Evolutionary conservation across 2,113 vertebrate genomes (phyloP).

Genomic region (Pedetes capensis): DNA sequence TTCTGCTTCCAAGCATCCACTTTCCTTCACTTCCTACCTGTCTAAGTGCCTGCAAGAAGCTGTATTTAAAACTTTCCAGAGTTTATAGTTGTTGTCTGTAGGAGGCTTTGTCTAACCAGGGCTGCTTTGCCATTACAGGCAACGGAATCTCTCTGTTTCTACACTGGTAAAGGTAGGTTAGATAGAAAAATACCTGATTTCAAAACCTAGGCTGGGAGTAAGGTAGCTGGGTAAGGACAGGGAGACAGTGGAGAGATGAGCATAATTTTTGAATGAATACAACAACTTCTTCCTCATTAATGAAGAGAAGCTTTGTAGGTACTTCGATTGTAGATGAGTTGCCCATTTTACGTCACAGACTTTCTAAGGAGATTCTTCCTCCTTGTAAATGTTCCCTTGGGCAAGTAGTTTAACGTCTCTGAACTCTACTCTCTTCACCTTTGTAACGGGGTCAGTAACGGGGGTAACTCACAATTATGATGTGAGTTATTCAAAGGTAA

Average conservation of each 20-base stretch:
- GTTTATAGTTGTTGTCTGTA: background rate
- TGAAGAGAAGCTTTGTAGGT: background rate
- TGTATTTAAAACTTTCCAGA: background rate
- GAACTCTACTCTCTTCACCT: background rate
- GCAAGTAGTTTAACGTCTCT: background rate
- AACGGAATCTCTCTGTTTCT: background rate
- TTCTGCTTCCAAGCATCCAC: background rate
- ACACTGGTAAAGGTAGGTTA: background rate
- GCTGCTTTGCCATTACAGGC: background rate
- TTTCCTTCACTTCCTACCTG: too few relatives aligned
- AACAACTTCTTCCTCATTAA: background rate
- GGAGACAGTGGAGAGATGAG: background rate
- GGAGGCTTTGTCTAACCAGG: background rate
- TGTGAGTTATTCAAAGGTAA: background rate
- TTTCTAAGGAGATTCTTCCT: background rate
- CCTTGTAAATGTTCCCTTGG: background rate
- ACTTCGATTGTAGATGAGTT: background rate
- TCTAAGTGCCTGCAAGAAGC: background rate
- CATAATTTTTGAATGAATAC: background rate
- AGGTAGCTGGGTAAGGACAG: background rate
- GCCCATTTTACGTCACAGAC: background rate
- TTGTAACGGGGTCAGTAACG: background rate
- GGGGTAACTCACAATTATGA: too few relatives aligned
- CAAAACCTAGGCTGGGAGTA: background rate
- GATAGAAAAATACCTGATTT: background rate